These are phyloP conservation scores for Callocephalon fimbriatum DNA, from an alignment of 2,113 vertebrate species.

Conservation along the genomic window DNA sequence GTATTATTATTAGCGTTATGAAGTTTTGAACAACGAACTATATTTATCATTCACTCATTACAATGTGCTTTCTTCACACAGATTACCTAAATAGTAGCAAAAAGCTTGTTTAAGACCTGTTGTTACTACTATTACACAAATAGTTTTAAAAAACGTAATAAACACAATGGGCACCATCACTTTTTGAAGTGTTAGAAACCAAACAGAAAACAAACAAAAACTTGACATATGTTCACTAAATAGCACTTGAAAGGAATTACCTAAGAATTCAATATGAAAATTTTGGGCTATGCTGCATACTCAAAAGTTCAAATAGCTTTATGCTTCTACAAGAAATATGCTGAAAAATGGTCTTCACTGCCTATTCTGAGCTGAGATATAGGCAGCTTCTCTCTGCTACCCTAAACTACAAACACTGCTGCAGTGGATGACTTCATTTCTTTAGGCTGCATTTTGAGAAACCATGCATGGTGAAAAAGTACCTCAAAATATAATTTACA, in stretches of 20 bases:
- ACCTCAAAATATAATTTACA: not conserved
- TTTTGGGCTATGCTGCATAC: not conserved
- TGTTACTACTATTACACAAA: not conserved
- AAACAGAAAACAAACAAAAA: not conserved
- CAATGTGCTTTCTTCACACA: not conserved
- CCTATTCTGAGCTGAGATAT: not conserved
- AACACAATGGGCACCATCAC: not conserved
- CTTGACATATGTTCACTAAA: not conserved
- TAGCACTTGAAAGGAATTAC: not conserved
- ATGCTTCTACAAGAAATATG: not conserved
- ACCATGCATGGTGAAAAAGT: fast-evolving
- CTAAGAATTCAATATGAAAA: not conserved
- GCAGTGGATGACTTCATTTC: not conserved
- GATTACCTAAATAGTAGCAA: not conserved
- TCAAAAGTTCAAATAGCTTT: not conserved
- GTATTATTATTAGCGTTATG: not conserved
- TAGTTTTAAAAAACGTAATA: not conserved
- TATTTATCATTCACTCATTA: not conserved
- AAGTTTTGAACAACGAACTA: not conserved
- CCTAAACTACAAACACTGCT: not conserved
- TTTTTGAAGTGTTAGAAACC: not conserved
- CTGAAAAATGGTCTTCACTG: not conserved
- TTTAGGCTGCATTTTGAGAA: not conserved
- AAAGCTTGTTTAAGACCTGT: not conserved
- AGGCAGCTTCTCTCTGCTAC: not conserved